Base-by-base conservation (phyloP, 2,888 invertebrate species). In the Serrognathus titanus region DNA sequence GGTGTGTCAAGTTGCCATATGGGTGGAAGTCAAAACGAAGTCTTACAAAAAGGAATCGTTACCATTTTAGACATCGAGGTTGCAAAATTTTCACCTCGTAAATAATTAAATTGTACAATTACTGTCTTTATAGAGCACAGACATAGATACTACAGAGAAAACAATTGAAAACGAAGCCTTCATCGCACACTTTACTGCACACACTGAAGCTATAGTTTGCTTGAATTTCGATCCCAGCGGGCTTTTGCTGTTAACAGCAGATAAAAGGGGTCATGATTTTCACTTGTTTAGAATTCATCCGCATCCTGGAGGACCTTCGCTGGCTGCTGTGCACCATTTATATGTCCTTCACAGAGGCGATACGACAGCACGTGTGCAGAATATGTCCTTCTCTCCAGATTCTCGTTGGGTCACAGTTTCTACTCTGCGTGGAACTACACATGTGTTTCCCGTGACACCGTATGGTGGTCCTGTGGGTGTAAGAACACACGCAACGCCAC, bases 381-480 rank as follows among this genome's bases (percentile, higher is more conserved):
- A 97, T 72, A 59, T 97, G 75, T 85, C 90, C 50, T 94, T 98
- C 73, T 94, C 97, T 1, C 82, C 87, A 57, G 98, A 99, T 80
- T 90, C 90, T 31, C 88, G 99, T 53, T 99, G 98, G 98, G 89
- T 94, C n/a, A 92, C 96, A 1, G 87, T 98, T 4, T 94, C 94
- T 40, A 96, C 98, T 0, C 84, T 96, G 54, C 87, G 97, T 61
- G 99, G 98, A 60, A 99, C 99, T 1, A 97, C 97, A 35, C 99
- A 99, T 78, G 90, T 99, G 63, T 99, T 97, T 80, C 95, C 98
- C 8, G 85, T 99, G 48, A 94, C 94, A 11, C 94, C 98, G 12
- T 99, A 98, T 76, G 97, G 97, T 64, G 97, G 98, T 50, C 83
- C 89, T 53, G 87, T 93, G 62, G 93, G 91, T 56, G 89, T 94